Base-by-base conservation (phyloP, 2,797 vertebrate species). In the Sebastes matsubarae region DNA sequence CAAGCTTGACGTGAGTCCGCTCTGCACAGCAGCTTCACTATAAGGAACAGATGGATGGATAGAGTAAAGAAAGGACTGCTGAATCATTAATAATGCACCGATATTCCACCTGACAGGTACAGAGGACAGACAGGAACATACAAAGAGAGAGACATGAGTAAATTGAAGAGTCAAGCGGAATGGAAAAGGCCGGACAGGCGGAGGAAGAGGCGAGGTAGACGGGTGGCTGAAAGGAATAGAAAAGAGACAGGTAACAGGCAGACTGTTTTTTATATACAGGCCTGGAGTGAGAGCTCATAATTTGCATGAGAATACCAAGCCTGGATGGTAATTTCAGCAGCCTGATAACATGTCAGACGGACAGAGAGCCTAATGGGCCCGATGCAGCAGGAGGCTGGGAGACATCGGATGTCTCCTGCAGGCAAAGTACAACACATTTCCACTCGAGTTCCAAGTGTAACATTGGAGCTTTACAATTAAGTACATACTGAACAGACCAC, bases 1-100 rank as follows among this genome's bases (percentile, higher is more conserved):
- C 64, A 50, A 88, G 87, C 85, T 57, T 87, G 87, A 91, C 79
- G 7, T 7, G 73, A 72, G 71, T 60, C 50, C 5, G 11, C 74
- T 66, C 50, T 9, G 13, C 32, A 78, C 58, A 14, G 60, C 68
- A 20, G 79, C 80, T 55, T 42, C 72, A 14, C 80, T 77, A 6
- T n/a, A 58, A 65, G 63, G 60, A 85, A 30, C 71, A 27, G 83
- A 79, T 81, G 81, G 83, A 80, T 30, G 80, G 81, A 88, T 66
- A 55, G 14, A 81, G 75, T 73, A 68, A 83, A 90, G 90, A 92
- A 89, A 90, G 68, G 79, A 52, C 67, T 8, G 54, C 67, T 67
- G 79, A 82, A 32, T 89, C 87, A 88, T 94, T 85, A 93, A 93
- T 94, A 93, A 92, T 91, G 87, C 84, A 92, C 71, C 7, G 92